phyloP scores from a whole-genome alignment of 2,888 invertebrate species.

The Pocota personata region DNA sequence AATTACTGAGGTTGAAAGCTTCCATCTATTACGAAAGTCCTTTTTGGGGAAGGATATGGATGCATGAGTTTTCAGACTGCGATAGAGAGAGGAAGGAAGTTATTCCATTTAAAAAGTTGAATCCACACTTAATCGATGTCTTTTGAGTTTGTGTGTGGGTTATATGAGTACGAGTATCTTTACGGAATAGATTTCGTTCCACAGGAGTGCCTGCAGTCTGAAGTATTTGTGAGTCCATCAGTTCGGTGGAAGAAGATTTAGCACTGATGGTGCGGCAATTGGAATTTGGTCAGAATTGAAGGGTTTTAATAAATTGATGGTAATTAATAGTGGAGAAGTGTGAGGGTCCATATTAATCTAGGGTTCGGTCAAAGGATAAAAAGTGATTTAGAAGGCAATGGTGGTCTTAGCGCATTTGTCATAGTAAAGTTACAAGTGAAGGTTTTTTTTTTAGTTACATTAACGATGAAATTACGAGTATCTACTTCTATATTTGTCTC shows the following conservation, averaged over 20 bases:
- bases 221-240: constrained; percentile 12
- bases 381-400: not conserved
- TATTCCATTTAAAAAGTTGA: constrained; percentile 55
- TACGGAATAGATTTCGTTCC: constrained; percentile 29
- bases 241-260: constrained; percentile 18
- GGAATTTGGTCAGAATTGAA: not conserved
- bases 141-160: constrained; percentile 33
- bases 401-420: not conserved
- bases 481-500: too few species aligned
- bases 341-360: not conserved
- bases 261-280: not conserved
- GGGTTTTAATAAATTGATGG: constrained; percentile 13
- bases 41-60: constrained; percentile 3
- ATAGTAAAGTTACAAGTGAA: not conserved
- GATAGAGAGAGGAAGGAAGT: not conserved
- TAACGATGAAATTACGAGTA: not conserved
- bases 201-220: constrained; percentile 15
- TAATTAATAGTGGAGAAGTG: not conserved
- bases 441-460: not conserved
- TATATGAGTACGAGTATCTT: too few species aligned
- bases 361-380: not conserved
- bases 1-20: constrained; percentile 59
- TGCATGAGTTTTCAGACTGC: constrained; percentile 17
- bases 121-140: constrained; percentile 58
- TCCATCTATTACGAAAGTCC: constrained; percentile 48